A percentile compares a stretch with the other conserved stretches of the same genome.
phyloP scores from a whole-genome alignment of 2,888 invertebrate species.

The Xylota sylvarum region DNA sequence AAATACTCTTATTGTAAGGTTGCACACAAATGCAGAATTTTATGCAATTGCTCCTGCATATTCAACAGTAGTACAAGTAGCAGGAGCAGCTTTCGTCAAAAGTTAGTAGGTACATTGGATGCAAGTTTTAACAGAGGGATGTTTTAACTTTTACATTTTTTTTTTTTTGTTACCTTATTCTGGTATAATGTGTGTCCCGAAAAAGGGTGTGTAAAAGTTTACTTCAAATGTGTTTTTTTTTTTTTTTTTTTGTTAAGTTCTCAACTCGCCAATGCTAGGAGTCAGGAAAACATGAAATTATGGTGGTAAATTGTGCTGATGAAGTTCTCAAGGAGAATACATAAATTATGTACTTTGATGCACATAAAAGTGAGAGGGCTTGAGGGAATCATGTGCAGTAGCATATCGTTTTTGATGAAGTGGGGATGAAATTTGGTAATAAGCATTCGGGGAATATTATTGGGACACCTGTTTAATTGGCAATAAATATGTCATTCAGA shows the following conservation, averaged over 20 bases:
- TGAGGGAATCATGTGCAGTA: conserved; percentile 1
- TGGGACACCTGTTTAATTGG: conserved; percentile 74
- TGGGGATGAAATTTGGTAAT: conserved; percentile 13
- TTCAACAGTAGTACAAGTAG: conserved; percentile 57
- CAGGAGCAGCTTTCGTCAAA: conserved; percentile 60
- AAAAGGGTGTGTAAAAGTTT: conserved; percentile 77
- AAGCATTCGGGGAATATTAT: conserved; percentile 38
- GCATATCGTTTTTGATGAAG: not conserved
- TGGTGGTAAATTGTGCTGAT: conserved; percentile 49
- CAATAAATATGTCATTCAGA: conserved; percentile 53
- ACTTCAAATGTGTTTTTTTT: conserved; percentile 52
- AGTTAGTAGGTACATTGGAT: conserved; percentile 37
- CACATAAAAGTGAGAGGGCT: conserved; percentile 20
- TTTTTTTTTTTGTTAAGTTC: conserved; percentile 3
- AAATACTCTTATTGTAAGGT: not conserved
- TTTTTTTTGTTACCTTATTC: conserved; percentile 32
- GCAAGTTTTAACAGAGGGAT: conserved; percentile 57
- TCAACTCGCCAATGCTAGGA: conserved; percentile 11
- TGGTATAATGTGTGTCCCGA: conserved; percentile 66
- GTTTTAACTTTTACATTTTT: too few species aligned
- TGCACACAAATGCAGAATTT: conserved; percentile 27
- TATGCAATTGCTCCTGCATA: conserved; percentile 62
- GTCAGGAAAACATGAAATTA: conserved; percentile 53
- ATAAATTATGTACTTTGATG: conserved; percentile 48
- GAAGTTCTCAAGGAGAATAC: conserved; percentile 53